These are phyloP conservation scores for Tetragonula carbonaria DNA, from an alignment of 2,888 invertebrate species.

Conservation along the genomic window DNA sequence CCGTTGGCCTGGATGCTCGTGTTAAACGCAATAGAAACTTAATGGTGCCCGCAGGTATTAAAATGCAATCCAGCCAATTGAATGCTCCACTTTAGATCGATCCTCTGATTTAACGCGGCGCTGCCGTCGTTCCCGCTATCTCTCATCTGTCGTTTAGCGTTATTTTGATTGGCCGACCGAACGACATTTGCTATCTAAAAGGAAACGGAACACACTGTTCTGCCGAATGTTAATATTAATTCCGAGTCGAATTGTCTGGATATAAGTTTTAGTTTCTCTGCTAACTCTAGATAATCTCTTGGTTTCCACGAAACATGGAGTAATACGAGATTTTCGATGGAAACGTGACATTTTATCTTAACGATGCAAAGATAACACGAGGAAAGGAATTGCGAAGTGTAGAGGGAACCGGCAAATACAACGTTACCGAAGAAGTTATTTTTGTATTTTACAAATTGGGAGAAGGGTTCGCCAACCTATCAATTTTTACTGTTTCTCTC, in stretches of 20 bases:
- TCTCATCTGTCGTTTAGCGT: neutral
- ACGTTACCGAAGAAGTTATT: neutral
- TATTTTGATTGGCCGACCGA: neutral
- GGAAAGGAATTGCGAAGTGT: neutral
- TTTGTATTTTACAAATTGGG: neutral
- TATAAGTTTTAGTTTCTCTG: neutral
- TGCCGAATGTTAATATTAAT: neutral
- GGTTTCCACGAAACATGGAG: neutral
- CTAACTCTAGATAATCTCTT: too few relatives aligned
- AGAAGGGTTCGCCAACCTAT: neutral
- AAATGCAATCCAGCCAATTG: conserved; percentile 52
- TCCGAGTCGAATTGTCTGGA: neutral
- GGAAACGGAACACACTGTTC: neutral
- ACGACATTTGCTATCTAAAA: too few relatives aligned
- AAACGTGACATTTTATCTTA: too few relatives aligned
- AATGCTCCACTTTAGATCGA: conserved; percentile 24
- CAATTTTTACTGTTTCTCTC: neutral
- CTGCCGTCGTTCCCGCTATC: neutral
- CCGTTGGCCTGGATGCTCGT: conserved; percentile 4
- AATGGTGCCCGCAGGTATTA: conserved; percentile 46
- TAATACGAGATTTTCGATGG: neutral
- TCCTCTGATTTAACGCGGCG: conserved; percentile 22
- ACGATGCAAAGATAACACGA: neutral
- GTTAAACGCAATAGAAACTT: conserved; percentile 54
- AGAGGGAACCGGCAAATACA: neutral